A percentile compares a stretch with the other conserved stretches of the same genome.
Evolutionary conservation across 2,888 invertebrate genomes (phyloP).

Genomic region (Temnothorax unifasciatus): DNA sequence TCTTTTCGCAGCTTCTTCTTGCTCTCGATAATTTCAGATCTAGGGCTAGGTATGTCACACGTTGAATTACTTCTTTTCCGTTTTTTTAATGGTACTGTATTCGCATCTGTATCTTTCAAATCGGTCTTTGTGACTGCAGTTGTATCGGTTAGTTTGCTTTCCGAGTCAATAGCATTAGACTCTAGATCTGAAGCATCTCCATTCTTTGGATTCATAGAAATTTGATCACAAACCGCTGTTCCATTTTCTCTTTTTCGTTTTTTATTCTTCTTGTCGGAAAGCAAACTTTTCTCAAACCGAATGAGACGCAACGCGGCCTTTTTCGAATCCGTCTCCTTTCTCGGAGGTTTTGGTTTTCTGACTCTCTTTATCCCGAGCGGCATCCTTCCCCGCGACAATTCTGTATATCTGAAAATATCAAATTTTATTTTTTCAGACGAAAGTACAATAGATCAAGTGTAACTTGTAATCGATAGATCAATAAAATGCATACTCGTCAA

Average conservation of each 20-base stretch:
- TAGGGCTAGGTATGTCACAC: not conserved
- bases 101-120: not conserved
- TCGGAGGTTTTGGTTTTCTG: slow-evolving; percentile 80
- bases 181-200: not conserved
- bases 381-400: slow-evolving; percentile 89
- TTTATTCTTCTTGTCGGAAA: slow-evolving; percentile 77
- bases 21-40: not conserved
- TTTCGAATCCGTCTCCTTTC: slow-evolving; percentile 81
- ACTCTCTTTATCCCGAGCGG: slow-evolving; percentile 90
- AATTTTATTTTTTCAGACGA: not conserved
- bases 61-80: not conserved
- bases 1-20: slow-evolving; percentile 31
- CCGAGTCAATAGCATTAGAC: not conserved
- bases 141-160: not conserved
- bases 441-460: slow-evolving; percentile 76
- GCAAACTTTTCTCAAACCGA: slow-evolving; percentile 87
- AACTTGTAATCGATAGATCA: slow-evolving; percentile 36
- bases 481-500: slow-evolving; percentile 86
- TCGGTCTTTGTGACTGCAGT: not conserved
- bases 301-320: slow-evolving; percentile 86
- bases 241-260: slow-evolving; percentile 75
- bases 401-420: slow-evolving; percentile 87
- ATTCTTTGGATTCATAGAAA: not conserved
- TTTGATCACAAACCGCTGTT: slow-evolving; percentile 54
- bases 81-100: slow-evolving; percentile 8